Conservation (phyloP, 2,888 invertebrate genomes). For the Lobophora halterata region DNA sequence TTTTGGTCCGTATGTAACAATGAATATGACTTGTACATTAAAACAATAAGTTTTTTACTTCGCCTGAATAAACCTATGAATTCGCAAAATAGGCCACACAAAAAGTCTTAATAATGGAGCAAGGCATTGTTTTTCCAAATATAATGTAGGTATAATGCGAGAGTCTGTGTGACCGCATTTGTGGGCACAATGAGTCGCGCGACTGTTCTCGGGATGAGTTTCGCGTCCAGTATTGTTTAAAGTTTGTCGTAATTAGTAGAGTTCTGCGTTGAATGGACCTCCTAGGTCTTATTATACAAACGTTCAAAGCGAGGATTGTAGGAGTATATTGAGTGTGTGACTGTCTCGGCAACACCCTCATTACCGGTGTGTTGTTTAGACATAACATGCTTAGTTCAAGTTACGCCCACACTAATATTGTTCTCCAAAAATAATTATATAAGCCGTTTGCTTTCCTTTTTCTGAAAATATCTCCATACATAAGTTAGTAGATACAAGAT, state of each 20-base stretch:
- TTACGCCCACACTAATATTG: slow-evolving; percentile 12
- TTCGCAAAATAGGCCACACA: slow-evolving; percentile 50
- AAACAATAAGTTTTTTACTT: too few relatives aligned
- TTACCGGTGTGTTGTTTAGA: slow-evolving; percentile 22
- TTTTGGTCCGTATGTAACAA: too few relatives aligned
- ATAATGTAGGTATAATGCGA: slow-evolving; percentile 76
- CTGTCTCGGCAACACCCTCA: slow-evolving; percentile 29
- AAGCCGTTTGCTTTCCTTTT: too few relatives aligned
- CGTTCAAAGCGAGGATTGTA: slow-evolving; percentile 38
- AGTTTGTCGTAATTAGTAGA: slow-evolving; percentile 79
- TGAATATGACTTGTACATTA: too few relatives aligned
- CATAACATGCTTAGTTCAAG: slow-evolving; percentile 12
- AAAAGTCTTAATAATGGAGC: slow-evolving; percentile 71
- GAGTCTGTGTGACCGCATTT: slow-evolving; percentile 75
- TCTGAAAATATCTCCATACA: too few relatives aligned
- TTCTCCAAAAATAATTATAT: too few relatives aligned
- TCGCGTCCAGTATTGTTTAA: slow-evolving; percentile 78
- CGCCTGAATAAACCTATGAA: slow-evolving; percentile 4
- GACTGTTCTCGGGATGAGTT: slow-evolving; percentile 76
- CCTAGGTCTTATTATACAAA: slow-evolving; percentile 67
- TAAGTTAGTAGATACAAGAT: too few relatives aligned
- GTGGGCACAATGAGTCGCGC: slow-evolving; percentile 70
- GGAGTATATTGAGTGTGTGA: slow-evolving; percentile 31
- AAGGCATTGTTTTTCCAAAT: slow-evolving; percentile 76
- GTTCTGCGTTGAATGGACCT: slow-evolving; percentile 72